Evolutionary conservation across 2,113 vertebrate species (phyloP), one percentile per base, ranked within the genome.

Genomic region (Menura novaehollandiae): DNA sequence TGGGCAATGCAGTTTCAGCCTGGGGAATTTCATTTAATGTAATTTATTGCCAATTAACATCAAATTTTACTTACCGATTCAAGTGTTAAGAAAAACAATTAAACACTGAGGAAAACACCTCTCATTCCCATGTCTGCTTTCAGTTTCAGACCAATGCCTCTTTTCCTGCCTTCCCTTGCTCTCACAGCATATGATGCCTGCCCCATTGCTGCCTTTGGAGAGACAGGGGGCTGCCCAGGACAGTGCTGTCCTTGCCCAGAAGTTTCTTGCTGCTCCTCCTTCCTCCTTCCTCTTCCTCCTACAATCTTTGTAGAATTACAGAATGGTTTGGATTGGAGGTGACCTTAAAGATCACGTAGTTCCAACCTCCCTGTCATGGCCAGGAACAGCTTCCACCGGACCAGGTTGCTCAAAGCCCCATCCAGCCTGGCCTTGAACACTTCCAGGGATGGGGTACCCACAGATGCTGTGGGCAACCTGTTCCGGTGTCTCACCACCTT

Each of bases 21-120:
- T 51, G 47, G 59, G 39, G 68, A 84, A 91, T 67, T 89, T 46
- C 55, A 87, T 73, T 96, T 89, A 51, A n/a, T 33, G 20, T 87
- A 80, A 92, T 87, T 91, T 78, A 71, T 74, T 84, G 55, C 17
- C 55, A 95, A 84, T 91, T 81, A 77, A 53, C 55, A 69, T 81
- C 4, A 58, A 43, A 26, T 89, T 94, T 96, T 94, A 73, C 84
- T 87, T 89, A 87, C 68, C 1, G 1, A 71, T 63, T 89, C 6
- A 5, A 89, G 74, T 69, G 71, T 43, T 71, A 74, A 62, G 51
- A 53, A 84, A 81, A 84, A 81, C 66, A 73, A 81, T 62, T 85
- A 84, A 91, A 66, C 55, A 73, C 32, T 32, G 43, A 74, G 5
- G 13, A 15, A 88, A 88, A 64, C 39, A 39, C 2, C 8, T 79